Conservation (phyloP, 2,797 vertebrate species). For the Schizopygopsis malacanthus region DNA sequence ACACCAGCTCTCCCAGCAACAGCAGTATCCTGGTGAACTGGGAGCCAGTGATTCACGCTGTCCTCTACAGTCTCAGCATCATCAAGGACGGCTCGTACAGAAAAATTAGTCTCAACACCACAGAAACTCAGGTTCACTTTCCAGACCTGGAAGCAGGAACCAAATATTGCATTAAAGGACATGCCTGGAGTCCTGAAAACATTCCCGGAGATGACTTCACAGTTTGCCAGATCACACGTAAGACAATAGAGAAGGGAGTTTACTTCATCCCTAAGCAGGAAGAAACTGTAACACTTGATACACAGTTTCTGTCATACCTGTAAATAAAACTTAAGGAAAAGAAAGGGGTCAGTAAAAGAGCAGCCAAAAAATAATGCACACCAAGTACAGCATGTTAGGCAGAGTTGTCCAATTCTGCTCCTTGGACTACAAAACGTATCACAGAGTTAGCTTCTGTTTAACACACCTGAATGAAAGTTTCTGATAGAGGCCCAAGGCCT, state of each 20-base stretch:
- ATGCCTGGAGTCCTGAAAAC: conserved; percentile 83
- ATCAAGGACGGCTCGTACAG: conserved; percentile 76
- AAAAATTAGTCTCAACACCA: conserved; percentile 79
- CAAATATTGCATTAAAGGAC: conserved; percentile 79
- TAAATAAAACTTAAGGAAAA: neutral
- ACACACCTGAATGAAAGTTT: neutral
- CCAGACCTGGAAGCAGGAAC: conserved; percentile 81
- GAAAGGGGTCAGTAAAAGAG: neutral
- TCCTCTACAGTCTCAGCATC: conserved; percentile 80
- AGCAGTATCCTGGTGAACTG: conserved; percentile 83
- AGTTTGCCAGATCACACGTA: conserved; percentile 88
- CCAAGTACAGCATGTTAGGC: neutral
- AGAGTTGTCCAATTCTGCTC: neutral
- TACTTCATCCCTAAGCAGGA: neutral
- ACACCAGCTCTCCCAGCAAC: conserved; percentile 78
- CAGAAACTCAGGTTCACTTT: conserved; percentile 75
- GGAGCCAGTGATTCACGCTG: conserved; percentile 76
- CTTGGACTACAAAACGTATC: neutral
- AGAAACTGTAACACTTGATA: neutral
- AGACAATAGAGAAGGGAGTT: conserved; percentile 62
- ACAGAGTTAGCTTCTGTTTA: neutral
- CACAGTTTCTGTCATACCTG: neutral
- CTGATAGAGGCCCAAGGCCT: neutral
- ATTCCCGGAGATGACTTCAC: conserved; percentile 82
- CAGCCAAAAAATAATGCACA: neutral